Conservation (phyloP, 2,797 vertebrate genomes). For the Todus mexicanus region DNA sequence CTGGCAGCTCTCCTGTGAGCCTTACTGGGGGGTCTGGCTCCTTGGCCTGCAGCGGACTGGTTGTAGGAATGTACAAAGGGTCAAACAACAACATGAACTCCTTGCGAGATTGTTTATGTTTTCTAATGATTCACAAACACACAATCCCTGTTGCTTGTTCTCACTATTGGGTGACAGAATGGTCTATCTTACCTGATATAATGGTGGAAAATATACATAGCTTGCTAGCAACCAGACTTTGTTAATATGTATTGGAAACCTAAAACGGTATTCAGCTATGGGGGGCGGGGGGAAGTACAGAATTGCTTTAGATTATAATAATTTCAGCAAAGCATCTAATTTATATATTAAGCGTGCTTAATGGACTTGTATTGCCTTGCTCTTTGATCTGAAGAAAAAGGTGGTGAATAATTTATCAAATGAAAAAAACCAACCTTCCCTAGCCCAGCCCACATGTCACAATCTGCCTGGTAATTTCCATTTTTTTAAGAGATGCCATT, state of each 20-base stretch:
- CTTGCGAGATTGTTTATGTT: not conserved
- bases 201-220: not conserved
- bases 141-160: not conserved
- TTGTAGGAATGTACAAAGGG: not conserved
- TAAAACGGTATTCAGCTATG: not conserved
- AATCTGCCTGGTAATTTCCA: not conserved
- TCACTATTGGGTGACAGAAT: not conserved
- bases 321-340: slow-evolving; percentile 61
- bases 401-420: slow-evolving; percentile 37
- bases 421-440: not conserved
- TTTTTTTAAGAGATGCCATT: not conserved
- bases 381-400: slow-evolving; percentile 44
- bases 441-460: not conserved
- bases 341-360: slow-evolving; percentile 58
- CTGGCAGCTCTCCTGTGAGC: not conserved
- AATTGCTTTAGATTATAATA: slow-evolving; percentile 51
- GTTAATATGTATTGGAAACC: slow-evolving; percentile 10
- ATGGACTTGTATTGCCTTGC: slow-evolving; percentile 40
- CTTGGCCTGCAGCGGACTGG: not conserved
- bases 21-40: not conserved
- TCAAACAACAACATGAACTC: not conserved
- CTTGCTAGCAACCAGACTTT: not conserved
- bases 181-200: not conserved
- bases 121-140: not conserved
- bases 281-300: not conserved